A percentile compares a stretch with the other conserved stretches of the same genome.
Evolutionary conservation across 2,888 invertebrate genomes (phyloP).

Genomic region (Vannuccia rotundouncinata): DNA sequence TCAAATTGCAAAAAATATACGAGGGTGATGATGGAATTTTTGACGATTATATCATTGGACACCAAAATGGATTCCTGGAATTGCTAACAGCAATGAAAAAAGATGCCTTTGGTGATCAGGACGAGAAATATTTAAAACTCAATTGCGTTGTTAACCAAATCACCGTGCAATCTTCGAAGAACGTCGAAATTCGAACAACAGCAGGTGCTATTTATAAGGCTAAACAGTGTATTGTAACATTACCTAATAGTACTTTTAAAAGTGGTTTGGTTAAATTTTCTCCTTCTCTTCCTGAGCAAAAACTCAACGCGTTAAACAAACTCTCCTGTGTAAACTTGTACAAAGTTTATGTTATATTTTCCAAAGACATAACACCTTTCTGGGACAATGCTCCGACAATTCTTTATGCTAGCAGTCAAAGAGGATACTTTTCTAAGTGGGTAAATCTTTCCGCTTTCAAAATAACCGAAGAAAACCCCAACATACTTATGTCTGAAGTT

Average conservation of each 20-base stretch:
- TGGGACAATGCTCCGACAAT: background rate
- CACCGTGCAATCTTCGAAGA: background rate
- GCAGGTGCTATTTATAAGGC: constrained; percentile 7
- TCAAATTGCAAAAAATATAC: background rate
- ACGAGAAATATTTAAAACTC: background rate
- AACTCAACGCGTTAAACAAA: background rate
- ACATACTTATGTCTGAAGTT: background rate
- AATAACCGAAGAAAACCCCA: background rate
- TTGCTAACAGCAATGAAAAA: background rate
- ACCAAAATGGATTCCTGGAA: background rate
- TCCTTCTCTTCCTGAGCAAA: constrained; percentile 7
- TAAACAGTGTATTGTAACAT: constrained; percentile 24
- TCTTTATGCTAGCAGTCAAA: background rate
- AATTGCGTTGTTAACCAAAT: background rate
- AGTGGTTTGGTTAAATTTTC: constrained; percentile 2
- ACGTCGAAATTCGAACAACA: constrained; percentile 14
- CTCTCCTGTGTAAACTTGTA: background rate
- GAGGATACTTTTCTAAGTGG: background rate
- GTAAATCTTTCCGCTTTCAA: background rate
- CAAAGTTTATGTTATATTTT: background rate
- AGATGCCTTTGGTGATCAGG: background rate
- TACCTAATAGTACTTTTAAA: background rate
- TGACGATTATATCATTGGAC: background rate
- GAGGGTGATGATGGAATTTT: background rate
- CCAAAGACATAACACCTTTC: background rate